Percentiles rank a stretch among this genome's conserved stretches.
Conservation (phyloP, 2,888 invertebrate genomes). For the Sarcophaga variegata region DNA sequence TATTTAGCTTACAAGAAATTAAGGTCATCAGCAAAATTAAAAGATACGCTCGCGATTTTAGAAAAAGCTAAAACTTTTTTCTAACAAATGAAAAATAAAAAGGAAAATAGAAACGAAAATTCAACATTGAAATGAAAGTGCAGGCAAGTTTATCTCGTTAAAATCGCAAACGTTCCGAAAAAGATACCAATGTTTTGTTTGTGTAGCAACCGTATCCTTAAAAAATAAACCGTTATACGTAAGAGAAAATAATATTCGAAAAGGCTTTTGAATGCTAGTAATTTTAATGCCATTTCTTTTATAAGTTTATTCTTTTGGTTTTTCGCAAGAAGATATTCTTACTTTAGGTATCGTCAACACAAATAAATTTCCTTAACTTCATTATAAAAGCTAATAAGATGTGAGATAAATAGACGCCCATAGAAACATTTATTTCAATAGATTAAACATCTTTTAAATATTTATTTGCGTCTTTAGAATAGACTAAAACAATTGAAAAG, state of each 20-base stretch:
- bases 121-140: conserved; percentile 9
- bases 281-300: background rate
- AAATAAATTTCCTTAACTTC: no score
- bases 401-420: no score
- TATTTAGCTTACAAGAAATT: conserved; percentile 28
- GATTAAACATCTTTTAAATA: no score
- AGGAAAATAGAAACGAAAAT: conserved; percentile 19
- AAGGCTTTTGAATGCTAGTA: background rate
- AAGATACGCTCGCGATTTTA: conserved; percentile 36
- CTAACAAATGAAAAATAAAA: background rate
- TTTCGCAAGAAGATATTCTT: background rate
- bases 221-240: no score
- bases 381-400: no score
- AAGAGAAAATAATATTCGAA: no score
- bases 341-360: no score
- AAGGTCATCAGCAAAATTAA: conserved; percentile 57
- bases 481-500: no score
- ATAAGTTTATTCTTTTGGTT: background rate
- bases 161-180: conserved; percentile 33
- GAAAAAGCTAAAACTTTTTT: conserved; percentile 24
- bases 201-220: no score
- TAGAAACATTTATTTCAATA: no score
- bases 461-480: no score
- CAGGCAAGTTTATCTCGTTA: conserved; percentile 46
- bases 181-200: conserved; percentile 1